These are phyloP conservation scores for Hipparchia sbordonii DNA, from an alignment of 2,888 invertebrate species.

Conservation along the genomic window DNA sequence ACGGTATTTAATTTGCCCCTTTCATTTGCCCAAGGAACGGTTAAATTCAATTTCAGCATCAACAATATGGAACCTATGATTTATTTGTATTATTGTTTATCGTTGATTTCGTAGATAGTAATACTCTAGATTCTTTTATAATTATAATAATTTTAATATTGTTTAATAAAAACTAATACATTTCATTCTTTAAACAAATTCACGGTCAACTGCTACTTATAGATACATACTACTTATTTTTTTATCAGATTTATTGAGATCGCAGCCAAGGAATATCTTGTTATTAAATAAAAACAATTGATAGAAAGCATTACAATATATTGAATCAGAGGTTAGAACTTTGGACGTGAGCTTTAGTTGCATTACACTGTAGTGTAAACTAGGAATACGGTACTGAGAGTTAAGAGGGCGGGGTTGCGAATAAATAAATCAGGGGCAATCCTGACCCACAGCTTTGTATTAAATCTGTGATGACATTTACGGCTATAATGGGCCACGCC, in stretches of 20 bases:
- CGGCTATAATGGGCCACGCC: constrained; percentile 25
- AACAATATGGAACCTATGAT: constrained; percentile 13
- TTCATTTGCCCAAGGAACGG: neutral
- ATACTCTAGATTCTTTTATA: neutral
- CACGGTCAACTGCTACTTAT: too few species aligned
- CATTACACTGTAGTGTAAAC: constrained; percentile 28
- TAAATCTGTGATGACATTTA: constrained; percentile 31
- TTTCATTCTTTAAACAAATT: too few species aligned
- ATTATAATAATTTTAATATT: too few species aligned
- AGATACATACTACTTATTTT: too few species aligned
- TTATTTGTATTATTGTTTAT: neutral
- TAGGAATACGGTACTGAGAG: constrained; percentile 20
- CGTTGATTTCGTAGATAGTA: neutral
- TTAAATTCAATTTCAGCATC: neutral
- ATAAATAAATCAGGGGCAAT: constrained; percentile 36
- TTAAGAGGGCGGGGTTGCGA: constrained; percentile 27
- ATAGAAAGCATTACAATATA: neutral
- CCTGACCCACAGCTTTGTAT: constrained; percentile 32
- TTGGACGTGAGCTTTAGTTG: neutral
- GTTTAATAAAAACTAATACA: too few species aligned
- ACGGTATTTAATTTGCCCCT: constrained; percentile 12
- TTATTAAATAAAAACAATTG: too few species aligned
- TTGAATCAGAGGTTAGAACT: constrained; percentile 2
- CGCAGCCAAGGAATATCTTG: too few species aligned
- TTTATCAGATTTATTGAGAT: too few species aligned